phyloP scores from a whole-genome alignment of 1,140 invertebrate genomes.

The Drosophila funebris region DNA sequence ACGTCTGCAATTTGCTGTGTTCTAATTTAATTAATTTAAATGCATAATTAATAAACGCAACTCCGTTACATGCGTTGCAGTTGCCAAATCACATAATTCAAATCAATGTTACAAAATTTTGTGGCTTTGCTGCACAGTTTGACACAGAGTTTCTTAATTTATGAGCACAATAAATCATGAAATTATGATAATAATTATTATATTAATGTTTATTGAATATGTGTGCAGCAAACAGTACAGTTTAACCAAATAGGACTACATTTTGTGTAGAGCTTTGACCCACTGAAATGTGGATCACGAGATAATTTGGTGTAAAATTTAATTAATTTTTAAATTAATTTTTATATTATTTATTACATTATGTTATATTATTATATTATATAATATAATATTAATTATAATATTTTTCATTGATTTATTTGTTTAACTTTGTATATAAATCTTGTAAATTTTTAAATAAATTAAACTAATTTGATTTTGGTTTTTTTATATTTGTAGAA shows the following conservation, averaged over 20 bases:
- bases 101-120: conserved; percentile 15
- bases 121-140: conserved; percentile 10
- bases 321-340: no score
- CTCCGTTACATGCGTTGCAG: conserved; percentile 7
- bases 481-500: no score
- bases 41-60: conserved; percentile 67
- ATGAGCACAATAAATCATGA: conserved; percentile 33
- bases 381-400: background rate
- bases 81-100: conserved; percentile 1
- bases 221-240: background rate
- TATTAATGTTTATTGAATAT: background rate
- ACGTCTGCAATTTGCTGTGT: conserved; percentile 19
- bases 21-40: conserved; percentile 64
- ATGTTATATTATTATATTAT: no score
- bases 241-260: no score
- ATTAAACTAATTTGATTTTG: no score
- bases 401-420: no score
- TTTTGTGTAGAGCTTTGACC: no score
- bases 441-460: no score
- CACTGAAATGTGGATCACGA: background rate
- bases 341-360: no score
- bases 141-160: conserved; percentile 24
- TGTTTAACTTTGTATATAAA: no score
- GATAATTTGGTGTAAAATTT: background rate
- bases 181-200: conserved; percentile 17